A percentile compares a stretch with the other conserved stretches of the same genome.
These are phyloP conservation scores for Nesoenas mayeri DNA, from an alignment of 2,113 vertebrate genomes.

Conservation along the genomic window DNA sequence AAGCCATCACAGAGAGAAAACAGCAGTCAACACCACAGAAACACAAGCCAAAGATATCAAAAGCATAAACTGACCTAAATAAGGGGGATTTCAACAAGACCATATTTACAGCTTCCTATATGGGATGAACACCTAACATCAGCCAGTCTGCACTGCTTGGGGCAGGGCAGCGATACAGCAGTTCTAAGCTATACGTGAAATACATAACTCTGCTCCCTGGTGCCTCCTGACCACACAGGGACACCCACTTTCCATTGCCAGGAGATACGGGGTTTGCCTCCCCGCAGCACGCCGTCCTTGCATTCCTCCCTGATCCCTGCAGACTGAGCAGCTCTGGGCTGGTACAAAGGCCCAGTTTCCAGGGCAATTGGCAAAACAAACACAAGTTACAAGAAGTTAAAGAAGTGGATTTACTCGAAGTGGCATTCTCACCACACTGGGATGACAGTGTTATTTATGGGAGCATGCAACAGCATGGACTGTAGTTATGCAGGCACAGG, in stretches of 20 bases:
- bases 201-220: accelerated
- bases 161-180: background rate
- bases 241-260: background rate
- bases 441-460: background rate
- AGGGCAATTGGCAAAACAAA: constrained; percentile 7
- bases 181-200: background rate
- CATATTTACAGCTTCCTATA: background rate
- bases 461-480: background rate
- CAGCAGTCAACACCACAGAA: background rate
- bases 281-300: background rate
- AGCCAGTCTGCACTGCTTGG: background rate
- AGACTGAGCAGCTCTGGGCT: background rate
- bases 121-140: background rate
- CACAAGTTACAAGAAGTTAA: background rate
- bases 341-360: background rate
- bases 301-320: background rate
- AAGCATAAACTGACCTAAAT: background rate
- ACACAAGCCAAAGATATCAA: constrained; percentile 7
- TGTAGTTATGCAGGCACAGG: background rate
- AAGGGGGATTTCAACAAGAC: background rate
- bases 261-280: background rate
- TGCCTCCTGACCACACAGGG: background rate
- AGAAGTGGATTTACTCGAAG: background rate
- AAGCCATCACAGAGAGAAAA: background rate
- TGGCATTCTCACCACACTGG: background rate